phyloP scores from a whole-genome alignment of 2,797 vertebrate species.

The Luscinia megarhynchos region DNA sequence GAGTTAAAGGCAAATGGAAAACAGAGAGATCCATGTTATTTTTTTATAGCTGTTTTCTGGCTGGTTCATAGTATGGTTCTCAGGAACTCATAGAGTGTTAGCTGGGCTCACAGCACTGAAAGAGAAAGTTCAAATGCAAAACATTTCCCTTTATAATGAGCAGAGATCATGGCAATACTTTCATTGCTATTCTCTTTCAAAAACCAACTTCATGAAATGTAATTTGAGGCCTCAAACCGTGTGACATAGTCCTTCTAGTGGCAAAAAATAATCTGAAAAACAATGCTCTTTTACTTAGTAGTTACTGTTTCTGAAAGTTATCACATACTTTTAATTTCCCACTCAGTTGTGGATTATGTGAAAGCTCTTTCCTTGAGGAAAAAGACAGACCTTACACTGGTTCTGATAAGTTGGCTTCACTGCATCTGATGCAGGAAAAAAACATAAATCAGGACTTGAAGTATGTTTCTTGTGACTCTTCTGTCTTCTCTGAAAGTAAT shows the following conservation, averaged over 20 bases:
- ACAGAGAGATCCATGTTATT: neutral
- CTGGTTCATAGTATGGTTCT: neutral
- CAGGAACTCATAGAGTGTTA: neutral
- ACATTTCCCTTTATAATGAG: constrained; percentile 19
- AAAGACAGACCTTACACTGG: neutral
- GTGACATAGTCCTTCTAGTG: neutral
- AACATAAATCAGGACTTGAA: neutral
- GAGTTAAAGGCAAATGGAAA: constrained; percentile 29
- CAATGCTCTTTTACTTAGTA: neutral
- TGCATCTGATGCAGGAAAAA: neutral
- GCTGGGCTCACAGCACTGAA: neutral
- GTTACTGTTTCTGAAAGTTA: neutral
- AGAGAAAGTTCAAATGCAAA: constrained; percentile 28
- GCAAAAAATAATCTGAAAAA: neutral
- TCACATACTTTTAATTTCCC: neutral
- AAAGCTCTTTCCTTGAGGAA: neutral
- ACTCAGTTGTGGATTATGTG: neutral
- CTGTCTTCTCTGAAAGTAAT: neutral
- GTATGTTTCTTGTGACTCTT: neutral
- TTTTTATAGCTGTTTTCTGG: constrained; percentile 21
- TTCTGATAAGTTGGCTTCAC: neutral
- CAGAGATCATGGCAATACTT: constrained; percentile 5
- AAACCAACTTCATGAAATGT: neutral
- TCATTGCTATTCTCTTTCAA: neutral
- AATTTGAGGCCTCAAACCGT: neutral